phyloP scores from a whole-genome alignment of 2,888 invertebrate genomes.

The Nemurella pictetii region DNA sequence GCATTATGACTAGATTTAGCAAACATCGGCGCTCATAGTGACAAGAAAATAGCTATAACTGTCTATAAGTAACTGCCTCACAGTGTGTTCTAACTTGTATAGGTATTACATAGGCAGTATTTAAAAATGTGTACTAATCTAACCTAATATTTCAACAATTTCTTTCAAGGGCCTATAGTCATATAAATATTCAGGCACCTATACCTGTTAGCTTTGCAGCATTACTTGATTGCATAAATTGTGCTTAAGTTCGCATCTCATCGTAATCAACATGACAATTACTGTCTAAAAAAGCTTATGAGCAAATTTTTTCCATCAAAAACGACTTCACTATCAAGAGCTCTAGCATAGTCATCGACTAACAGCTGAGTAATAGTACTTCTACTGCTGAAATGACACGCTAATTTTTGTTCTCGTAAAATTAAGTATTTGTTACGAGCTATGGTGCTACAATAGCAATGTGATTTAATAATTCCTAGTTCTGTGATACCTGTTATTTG shows the following conservation, averaged over 20 bases:
- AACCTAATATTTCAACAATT: not conserved
- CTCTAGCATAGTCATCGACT: not conserved
- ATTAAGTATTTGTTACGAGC: not conserved
- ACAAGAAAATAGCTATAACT: not conserved
- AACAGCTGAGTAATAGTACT: not conserved
- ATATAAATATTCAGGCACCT: not conserved
- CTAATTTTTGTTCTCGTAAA: not conserved
- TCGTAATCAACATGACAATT: not conserved
- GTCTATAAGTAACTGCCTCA: not conserved
- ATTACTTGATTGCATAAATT: not conserved
- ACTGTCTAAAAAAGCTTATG: not conserved
- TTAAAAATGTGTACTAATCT: not conserved
- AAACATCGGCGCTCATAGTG: slow-evolving; percentile 9
- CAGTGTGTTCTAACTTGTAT: not conserved
- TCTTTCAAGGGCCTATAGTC: not conserved
- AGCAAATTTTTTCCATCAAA: not conserved
- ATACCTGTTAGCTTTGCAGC: not conserved
- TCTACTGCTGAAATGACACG: not conserved
- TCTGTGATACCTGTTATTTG: not conserved
- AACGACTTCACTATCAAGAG: not conserved
- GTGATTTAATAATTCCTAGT: not conserved
- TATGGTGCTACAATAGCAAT: not conserved
- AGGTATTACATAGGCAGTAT: not conserved
- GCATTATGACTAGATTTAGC: slow-evolving; percentile 37
- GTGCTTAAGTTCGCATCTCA: not conserved